Evolutionary conservation across 2,113 vertebrate genomes (phyloP), one percentile per base, ranked within the genome.

Genomic region (Gavialis gangeticus): DNA sequence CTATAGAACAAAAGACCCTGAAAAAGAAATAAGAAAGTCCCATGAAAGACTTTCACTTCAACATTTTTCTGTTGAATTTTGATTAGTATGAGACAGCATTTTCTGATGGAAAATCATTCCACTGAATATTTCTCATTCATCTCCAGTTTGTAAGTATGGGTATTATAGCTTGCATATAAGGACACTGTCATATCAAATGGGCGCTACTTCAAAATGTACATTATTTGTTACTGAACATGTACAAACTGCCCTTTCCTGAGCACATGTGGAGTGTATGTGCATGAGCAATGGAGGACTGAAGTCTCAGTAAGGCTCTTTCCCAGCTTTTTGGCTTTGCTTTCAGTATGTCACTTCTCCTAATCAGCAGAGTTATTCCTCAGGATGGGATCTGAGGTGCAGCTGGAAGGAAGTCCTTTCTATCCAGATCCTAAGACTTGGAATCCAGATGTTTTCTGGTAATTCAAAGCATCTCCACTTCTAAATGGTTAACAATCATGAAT

Each of bases 321-420:
- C 14, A 22, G 21, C 19, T 6, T 21, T 69, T 71, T 71, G 19
- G 5, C 24, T 58, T 78, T 60, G 21, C n/a, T 83, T 4, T 14
- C 77, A 0, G 0, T 73, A 34, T 71, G 25, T 12, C 22, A 62
- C 46, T 56, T 24, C 59, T 28, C n/a, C n/a, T 59, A 25, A n/a
- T 60, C 34, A 59, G 16, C 28, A 34, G 28, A 73, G 30, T 22
- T 18, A 87, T 1, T 3, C 55, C 93, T 64, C 22, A 86, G 46
- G 1, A 4, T 34, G 54, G 80, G 59, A 30, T 22, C 3, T 60
- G 62, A 89, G 64, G 60, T 75, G n/a, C 27, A 46, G 37, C 14
- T 69, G 27, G 6, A 34, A 34, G 24, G 22, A 59, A 87, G 2
- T 4, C 85, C 89, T 75, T 57, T 76, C 2, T 78, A 86, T 21